These are phyloP conservation scores for Platyura marginata DNA, from an alignment of 1,140 invertebrate species.

Conservation along the genomic window DNA sequence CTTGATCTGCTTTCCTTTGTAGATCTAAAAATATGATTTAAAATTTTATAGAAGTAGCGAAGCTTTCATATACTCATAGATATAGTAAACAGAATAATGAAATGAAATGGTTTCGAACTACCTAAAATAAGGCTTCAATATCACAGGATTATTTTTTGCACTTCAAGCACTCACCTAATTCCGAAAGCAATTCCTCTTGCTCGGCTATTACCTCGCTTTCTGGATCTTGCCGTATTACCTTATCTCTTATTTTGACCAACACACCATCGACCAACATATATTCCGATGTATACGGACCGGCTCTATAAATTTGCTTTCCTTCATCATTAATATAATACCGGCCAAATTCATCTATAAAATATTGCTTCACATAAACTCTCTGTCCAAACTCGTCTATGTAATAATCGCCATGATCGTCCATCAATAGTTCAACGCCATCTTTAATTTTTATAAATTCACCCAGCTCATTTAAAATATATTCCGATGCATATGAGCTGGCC, in stretches of 20 bases:
- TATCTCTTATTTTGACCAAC: background rate
- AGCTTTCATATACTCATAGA: no score
- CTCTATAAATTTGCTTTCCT: background rate
- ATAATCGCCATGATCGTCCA: background rate
- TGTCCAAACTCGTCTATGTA: background rate
- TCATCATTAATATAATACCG: background rate
- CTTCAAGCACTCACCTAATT: no score
- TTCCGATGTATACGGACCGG: background rate
- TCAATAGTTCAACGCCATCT: background rate
- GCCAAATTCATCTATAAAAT: background rate
- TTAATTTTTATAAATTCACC: background rate
- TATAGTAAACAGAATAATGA: no score
- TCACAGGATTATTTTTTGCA: no score
- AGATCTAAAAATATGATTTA: no score
- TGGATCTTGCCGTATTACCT: no score
- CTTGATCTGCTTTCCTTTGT: background rate
- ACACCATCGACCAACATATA: background rate
- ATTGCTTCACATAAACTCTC: slow-evolving; percentile 1
- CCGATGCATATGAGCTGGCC: background rate
- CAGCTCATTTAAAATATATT: background rate
- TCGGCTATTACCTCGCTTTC: no score
- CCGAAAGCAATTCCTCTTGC: no score
- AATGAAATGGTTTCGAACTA: no score
- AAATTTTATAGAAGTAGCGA: no score
- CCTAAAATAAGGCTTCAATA: no score